A percentile compares a stretch with the other conserved stretches of the same genome.
These are phyloP conservation scores for Melanogrammus aeglefinus DNA, from an alignment of 2,797 vertebrate genomes.

Conservation along the genomic window DNA sequence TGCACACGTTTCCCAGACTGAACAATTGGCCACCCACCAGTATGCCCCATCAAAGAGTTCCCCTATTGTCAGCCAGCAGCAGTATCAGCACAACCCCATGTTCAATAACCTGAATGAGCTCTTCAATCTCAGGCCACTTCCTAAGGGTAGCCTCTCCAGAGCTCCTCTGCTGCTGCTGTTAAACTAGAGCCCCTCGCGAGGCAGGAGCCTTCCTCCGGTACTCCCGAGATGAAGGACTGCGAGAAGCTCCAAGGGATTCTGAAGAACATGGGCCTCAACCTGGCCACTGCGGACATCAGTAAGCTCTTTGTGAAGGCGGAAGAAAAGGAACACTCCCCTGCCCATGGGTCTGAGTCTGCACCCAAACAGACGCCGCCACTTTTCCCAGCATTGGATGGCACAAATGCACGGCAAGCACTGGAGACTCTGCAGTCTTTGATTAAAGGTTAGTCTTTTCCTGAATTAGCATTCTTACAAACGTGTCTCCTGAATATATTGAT, in stretches of 20 bases:
- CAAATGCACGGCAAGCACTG: slow-evolving; percentile 61
- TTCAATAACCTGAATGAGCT: slow-evolving; percentile 19
- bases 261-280: slow-evolving; percentile 83
- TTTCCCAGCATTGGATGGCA: slow-evolving; percentile 36
- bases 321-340: slow-evolving; percentile 38
- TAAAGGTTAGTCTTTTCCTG: slow-evolving; percentile 47
- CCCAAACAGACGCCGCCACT: slow-evolving; percentile 32
- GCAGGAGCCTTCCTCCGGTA: slow-evolving; percentile 6
- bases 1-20: slow-evolving; percentile 18
- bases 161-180: slow-evolving; percentile 7
- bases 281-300: slow-evolving; percentile 77
- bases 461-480: background rate
- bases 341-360: slow-evolving; percentile 6
- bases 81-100: slow-evolving; percentile 12
- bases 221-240: slow-evolving; percentile 65
- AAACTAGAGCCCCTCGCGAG: slow-evolving; percentile 15
- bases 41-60: background rate
- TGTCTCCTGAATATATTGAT: background rate
- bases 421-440: slow-evolving; percentile 64
- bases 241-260: slow-evolving; percentile 86
- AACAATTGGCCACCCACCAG: slow-evolving; percentile 10
- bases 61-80: slow-evolving; percentile 8
- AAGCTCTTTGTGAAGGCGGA: slow-evolving; percentile 71
- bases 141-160: slow-evolving; percentile 17
- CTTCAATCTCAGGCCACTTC: background rate